Evolutionary conservation across 2,113 vertebrate genomes (phyloP), one percentile per base, ranked within the genome.

Genomic region (Proteles cristata): DNA sequence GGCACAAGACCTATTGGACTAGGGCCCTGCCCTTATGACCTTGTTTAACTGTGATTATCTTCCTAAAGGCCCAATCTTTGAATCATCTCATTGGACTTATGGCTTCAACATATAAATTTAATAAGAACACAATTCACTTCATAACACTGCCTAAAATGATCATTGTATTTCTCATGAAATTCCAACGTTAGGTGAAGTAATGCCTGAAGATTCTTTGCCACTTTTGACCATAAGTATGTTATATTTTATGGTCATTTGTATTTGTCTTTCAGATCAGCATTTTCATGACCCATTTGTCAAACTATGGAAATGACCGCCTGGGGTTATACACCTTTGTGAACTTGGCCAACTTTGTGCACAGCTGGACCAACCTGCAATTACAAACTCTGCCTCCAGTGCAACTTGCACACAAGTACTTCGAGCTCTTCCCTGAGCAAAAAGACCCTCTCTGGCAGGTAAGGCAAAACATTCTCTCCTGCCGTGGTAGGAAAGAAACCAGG

Each of bases 261-360:
- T 88, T 97, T 97, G 23, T 92, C 76, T 98, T 98, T 69, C 98
- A 99, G 99, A 99, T 99, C 98, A 99, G 99, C 98, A 99, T 99
- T 98, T 99, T 99, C 98, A 99, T 99, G 99, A 99, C 99, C 50
- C 99, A 99, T 97, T 98, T 99, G 88, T 99, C 99, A 58, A 99
- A 99, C 98, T 99, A 99, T 0, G 99, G 99, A 26, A 99, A 99
- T 0, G 99, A 99, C 96, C 99, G 99, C n/a, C 99, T 99, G 81
- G 99, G 99, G 7, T 98, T 99, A 0, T 99, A 99, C 98, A 99
- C 99, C 2, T 99, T 99, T 73, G 99, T 99, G 31, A 99, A 99
- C 98, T 97, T 99, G 87, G 99, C 99, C 95, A 99, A 98, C 97
- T 99, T 99, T 58, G 98, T 99, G 39, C 99, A 98, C 97, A 99